Evolutionary conservation across 2,888 invertebrate species (phyloP), one percentile per base, ranked within the genome.

Genomic region (Lydus trimaculatus): DNA sequence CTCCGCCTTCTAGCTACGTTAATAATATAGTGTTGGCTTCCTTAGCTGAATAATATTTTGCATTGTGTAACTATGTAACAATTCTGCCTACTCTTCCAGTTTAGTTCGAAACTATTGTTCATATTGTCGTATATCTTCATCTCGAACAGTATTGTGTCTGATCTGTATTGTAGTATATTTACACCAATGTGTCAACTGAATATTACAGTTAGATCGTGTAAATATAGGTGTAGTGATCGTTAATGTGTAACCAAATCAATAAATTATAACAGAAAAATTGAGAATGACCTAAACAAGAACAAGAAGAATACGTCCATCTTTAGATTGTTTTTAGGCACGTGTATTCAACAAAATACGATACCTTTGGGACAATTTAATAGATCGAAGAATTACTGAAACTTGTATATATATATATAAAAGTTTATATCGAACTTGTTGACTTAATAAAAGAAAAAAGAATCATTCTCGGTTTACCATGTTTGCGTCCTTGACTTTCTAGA

Each of bases 111-210:
- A 72, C 74, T 69, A 75, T 75, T 75, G 75, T 75, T 66, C 67
- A 67, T 61, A 69, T 73, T 72, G 75, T 71, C 75, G 71, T 75
- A 76, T 76, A 76, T 75, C 77, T 77, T 76, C 76, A 77, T 77
- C 73, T 75, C 70, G 73, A 71, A 66, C 65, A 69, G 72, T 72
- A 75, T 78, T 78, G 76, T 78, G 67, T 72, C 72, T 72, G 76
- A 76, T 76, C 76, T 73, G 74, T 66, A 78, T 78, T 78, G 78
- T 78, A 71, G 48, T 48, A 9, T 23, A 20, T 48, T 20, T 48
- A 48, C 20, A 48, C 2, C 11, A 48, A 48, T 20, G 20, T 23
- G 48, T 48, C 48, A 48, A 20, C 20, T 48, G 11, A 13, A 17
- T 17, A 43, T 43, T 6, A 43, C 2, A 13, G 4, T n/a, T 43